Conservation (phyloP, 1,140 invertebrate genomes). For the Ips nitidus region DNA sequence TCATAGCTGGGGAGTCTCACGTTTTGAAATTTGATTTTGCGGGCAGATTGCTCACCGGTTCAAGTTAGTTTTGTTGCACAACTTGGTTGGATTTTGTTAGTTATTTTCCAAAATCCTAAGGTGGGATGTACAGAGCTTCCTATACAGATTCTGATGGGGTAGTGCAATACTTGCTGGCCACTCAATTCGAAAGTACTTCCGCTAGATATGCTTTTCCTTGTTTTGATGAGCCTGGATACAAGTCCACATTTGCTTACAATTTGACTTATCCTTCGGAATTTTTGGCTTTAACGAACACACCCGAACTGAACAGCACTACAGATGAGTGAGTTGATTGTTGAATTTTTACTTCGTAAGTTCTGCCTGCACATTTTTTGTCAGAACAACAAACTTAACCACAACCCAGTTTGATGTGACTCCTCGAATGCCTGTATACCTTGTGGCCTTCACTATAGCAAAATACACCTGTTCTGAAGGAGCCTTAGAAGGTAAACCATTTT, state of each 20-base stretch:
- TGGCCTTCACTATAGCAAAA: conserved; percentile 64
- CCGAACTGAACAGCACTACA: not conserved
- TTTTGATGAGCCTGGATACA: conserved; percentile 23
- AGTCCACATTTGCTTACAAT: conserved; percentile 15
- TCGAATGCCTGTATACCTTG: conserved; percentile 73
- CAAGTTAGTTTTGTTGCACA: not conserved
- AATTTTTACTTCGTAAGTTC: no score
- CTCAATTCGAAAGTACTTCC: conserved; percentile 79
- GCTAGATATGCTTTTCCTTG: conserved; percentile 57
- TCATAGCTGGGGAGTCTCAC: conserved; percentile 3
- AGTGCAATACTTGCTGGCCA: conserved; percentile 59
- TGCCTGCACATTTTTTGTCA: not conserved
- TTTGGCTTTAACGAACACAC: conserved; percentile 20
- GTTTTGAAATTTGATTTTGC: conserved; percentile 10
- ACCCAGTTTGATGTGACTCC: conserved; percentile 30
- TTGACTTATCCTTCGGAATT: conserved; percentile 12
- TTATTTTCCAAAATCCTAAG: conserved; percentile 1
- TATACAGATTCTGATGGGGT: conserved; percentile 9
- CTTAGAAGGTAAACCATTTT: conserved; percentile 47
- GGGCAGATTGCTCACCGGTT: not conserved
- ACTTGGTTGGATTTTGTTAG: not conserved
- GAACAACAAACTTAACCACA: not conserved
- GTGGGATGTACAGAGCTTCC: conserved; percentile 24
- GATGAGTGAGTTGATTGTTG: not conserved
- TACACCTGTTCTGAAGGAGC: conserved; percentile 22